Conservation (phyloP, 2,113 vertebrate genomes). For the Amblyornis subalaris region DNA sequence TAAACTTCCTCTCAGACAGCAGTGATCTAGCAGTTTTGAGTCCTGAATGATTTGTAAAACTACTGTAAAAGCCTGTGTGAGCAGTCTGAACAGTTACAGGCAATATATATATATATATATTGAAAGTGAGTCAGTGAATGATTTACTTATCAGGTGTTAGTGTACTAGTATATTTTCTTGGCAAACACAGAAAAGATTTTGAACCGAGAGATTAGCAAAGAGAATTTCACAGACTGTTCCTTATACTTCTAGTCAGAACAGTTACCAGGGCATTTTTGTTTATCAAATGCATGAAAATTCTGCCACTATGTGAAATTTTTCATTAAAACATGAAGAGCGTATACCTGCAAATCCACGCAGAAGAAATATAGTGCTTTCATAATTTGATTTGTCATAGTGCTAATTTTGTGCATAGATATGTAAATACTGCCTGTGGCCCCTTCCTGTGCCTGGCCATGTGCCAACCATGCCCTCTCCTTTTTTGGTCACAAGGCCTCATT, state of each 20-base stretch:
- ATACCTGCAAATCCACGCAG: neutral
- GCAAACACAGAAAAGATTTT: neutral
- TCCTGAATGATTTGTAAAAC: neutral
- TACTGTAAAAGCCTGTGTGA: neutral
- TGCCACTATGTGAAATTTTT: neutral
- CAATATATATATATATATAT: neutral
- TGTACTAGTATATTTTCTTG: neutral
- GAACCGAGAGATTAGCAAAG: neutral
- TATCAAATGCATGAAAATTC: neutral
- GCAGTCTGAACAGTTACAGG: neutral
- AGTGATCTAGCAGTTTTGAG: neutral
- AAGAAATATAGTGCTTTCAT: neutral
- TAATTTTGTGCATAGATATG: neutral
- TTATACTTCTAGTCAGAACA: neutral
- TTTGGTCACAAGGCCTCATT: neutral
- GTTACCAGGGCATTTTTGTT: neutral
- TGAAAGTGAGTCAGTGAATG: neutral
- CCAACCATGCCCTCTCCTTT: accelerated
- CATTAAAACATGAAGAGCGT: neutral
- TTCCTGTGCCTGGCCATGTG: neutral
- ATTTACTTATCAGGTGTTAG: neutral
- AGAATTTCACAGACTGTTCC: neutral
- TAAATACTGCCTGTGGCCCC: neutral
- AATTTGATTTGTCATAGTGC: neutral
- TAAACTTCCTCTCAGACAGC: neutral